Evolutionary conservation across 2,113 vertebrate species (phyloP).

Genomic region (Crotalus viridis): DNA sequence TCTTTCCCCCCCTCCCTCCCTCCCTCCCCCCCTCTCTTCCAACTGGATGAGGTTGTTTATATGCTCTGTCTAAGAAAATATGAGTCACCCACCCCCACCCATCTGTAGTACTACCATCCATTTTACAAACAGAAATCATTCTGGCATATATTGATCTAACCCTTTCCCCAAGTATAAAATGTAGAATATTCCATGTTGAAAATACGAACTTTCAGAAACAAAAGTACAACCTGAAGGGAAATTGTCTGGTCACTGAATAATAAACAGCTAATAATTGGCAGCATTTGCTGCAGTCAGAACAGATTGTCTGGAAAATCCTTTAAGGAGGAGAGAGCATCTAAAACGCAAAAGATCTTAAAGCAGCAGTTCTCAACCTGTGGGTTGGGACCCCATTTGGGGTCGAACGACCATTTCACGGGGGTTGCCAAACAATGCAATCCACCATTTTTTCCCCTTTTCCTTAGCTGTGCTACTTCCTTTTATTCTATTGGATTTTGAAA

Average conservation of each 20-base stretch:
- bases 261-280: not conserved
- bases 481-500: too few relatives aligned
- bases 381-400: too few relatives aligned
- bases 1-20: not conserved
- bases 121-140: not conserved
- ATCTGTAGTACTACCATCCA: too few relatives aligned
- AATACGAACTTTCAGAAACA: not conserved
- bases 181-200: not conserved
- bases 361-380: too few relatives aligned
- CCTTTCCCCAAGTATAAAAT: not conserved
- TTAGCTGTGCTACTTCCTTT: too few relatives aligned
- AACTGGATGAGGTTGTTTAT: not conserved
- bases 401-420: too few relatives aligned
- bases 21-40: not conserved
- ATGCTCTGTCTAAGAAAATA: not conserved
- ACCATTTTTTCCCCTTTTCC: too few relatives aligned
- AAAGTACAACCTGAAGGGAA: not conserved
- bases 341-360: not conserved
- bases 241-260: not conserved
- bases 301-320: not conserved
- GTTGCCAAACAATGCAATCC: too few relatives aligned
- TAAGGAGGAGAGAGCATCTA: not conserved
- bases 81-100: too few relatives aligned
- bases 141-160: not conserved
- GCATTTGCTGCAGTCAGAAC: not conserved